Base-by-base conservation (phyloP, 53 echinoderm and acorn worm genomes). In the Arbacia lixula region DNA sequence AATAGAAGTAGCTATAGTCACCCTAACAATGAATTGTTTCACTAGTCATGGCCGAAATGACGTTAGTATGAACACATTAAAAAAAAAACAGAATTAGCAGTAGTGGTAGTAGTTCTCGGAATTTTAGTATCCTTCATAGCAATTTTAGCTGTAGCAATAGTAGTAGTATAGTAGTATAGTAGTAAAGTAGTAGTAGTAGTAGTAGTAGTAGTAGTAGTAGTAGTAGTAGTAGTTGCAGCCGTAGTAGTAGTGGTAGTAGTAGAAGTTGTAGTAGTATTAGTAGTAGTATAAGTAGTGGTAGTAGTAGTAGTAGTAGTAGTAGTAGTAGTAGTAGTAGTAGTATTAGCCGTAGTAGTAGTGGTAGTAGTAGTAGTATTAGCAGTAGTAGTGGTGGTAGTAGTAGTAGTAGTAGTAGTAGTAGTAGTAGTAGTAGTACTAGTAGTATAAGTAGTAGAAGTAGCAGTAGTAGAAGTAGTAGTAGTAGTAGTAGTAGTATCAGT, bases 381-480 rank as follows among this genome's bases (percentile, higher is more conserved):
- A 71, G 22, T 0, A 46, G 49, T 41, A 71, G 24, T n/a, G 21
- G 71, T 46, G 6, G 41, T 6, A 42, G 11, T 46, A 72, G 72
- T 22, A 51, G 28, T 28, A 72, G 31, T 19, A 51, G 72, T 72
- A 72, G 51, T 72, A 50, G 52, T 0, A 72, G 50, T 0, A 42
- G 49, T 1, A 71, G 71, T 1, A 71, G 43, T 71, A 42, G 46
- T 71, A 71, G 71, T 72, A 28, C 49, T 30, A 50, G 72, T 51
- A 50, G 72, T 30, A 50, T 46, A 28, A 50, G 72, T 28, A 27
- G 30, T 72, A 26, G 51, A 28, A 50, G 51, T 72, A 50, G 51
- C 6, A 51, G 72, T 72, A 50, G 72, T 51, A 49, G 30, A 49
- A 72, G 30, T 50, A 72, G 27, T 72, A 27, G 72, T 35, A 72